Conservation (phyloP, 2,797 vertebrate genomes). For the Delichon dasypus region DNA sequence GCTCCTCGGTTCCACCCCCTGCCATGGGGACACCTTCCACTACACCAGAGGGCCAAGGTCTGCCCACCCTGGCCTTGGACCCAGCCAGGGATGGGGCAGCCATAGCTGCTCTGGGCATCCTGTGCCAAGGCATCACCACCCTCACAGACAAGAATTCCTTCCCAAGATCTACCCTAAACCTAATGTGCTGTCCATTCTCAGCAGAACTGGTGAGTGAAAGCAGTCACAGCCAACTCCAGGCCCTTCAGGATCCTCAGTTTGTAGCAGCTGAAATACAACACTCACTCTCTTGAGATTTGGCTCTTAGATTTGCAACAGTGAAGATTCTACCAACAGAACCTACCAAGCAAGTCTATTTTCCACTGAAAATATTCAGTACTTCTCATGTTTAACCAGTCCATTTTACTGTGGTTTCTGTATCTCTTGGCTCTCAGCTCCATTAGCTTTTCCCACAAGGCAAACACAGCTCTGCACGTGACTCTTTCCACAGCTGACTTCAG, state of each 20-base stretch:
- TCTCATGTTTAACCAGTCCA: not conserved
- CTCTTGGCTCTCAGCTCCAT: not conserved
- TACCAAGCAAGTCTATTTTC: not conserved
- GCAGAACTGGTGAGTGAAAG: not conserved
- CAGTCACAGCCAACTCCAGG: not conserved
- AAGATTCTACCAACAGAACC: not conserved
- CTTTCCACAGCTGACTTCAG: not conserved
- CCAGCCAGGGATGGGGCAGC: not conserved
- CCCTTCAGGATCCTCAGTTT: not conserved
- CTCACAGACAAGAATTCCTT: not conserved
- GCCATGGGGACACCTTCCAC: not conserved
- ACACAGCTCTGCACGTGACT: not conserved
- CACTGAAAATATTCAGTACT: not conserved
- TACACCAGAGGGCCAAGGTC: fast-evolving
- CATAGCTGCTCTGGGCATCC: not conserved
- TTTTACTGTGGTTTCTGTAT: not conserved
- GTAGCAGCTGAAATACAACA: not conserved
- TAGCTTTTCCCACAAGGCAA: not conserved
- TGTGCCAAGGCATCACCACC: not conserved
- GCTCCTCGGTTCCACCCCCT: not conserved
- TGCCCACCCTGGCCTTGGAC: not conserved
- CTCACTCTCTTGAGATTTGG: not conserved
- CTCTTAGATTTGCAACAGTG: not conserved
- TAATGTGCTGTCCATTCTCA: not conserved
- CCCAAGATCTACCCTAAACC: not conserved